Percentiles rank a stretch among this genome's conserved stretches.
Conservation (phyloP, 2,113 vertebrate species). For the Panurus biarmicus region DNA sequence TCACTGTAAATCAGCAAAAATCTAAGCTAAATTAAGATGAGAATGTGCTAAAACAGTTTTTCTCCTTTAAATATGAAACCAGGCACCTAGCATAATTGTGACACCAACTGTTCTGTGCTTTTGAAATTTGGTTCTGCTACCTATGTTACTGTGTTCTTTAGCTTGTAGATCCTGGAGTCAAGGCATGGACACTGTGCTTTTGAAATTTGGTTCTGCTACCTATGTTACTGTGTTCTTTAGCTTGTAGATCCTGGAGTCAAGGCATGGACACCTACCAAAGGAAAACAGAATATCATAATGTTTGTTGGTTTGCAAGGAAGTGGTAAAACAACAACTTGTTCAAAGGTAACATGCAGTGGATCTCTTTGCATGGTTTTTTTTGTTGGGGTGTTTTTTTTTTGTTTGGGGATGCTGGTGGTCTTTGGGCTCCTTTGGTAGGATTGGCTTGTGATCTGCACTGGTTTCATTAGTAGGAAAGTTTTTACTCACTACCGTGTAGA, state of each 20-base stretch:
- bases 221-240: constrained; percentile 60
- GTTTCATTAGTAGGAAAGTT: not conserved
- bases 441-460: not conserved
- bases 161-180: constrained; percentile 98
- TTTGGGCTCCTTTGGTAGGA: not conserved
- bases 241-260: constrained; percentile 98
- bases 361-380: not conserved
- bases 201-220: not conserved
- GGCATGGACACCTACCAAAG: constrained; percentile 98
- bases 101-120: not conserved
- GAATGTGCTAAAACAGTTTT: not conserved
- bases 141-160: constrained; percentile 41
- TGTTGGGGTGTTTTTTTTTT: not conserved
- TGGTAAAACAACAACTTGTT: constrained; percentile 98
- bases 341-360: constrained; percentile 79
- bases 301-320: constrained; percentile 98
- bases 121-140: not conserved
- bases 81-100: not conserved
- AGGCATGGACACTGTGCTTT: constrained; percentile 61
- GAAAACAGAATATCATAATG: constrained; percentile 99
- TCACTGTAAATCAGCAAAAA: not conserved
- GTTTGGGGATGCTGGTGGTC: not conserved
- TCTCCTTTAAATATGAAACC: not conserved
- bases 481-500: not conserved
- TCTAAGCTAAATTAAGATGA: not conserved